phyloP scores from a whole-genome alignment of 2,113 vertebrate genomes.

The Campylorhamphus procurvoides region DNA sequence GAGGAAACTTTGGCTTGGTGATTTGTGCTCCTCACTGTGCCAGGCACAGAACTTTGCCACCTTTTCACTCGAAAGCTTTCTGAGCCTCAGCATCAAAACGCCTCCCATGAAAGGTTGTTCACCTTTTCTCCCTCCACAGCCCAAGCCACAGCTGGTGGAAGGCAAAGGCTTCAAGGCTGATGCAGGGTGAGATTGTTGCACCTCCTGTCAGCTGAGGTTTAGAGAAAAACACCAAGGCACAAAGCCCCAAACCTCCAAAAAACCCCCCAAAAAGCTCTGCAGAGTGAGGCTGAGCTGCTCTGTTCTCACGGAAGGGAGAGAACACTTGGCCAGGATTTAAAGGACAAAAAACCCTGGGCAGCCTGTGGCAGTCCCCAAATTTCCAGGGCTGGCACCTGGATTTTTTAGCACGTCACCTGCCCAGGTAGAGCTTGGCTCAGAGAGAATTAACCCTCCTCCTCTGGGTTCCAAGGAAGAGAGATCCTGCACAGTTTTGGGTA shows the following conservation, averaged over 20 bases:
- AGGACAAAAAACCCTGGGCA: neutral
- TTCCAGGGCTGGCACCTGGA: neutral
- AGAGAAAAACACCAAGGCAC: neutral
- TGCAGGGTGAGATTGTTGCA: neutral
- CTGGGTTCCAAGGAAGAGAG: neutral
- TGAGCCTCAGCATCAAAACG: neutral
- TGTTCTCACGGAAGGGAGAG: neutral
- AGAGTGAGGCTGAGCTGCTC: neutral
- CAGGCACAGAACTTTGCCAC: neutral
- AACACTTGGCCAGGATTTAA: neutral
- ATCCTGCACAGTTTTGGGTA: neutral
- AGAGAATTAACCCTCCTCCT: neutral
- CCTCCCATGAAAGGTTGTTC: neutral
- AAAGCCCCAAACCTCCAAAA: slow-evolving; percentile 16
- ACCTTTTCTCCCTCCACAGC: neutral
- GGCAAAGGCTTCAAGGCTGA: neutral
- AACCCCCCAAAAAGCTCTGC: rapidly evolving
- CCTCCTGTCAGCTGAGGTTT: slow-evolving; percentile 26
- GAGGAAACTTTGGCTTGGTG: neutral
- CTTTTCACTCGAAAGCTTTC: neutral
- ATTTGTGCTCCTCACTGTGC: neutral
- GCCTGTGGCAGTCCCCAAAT: neutral
- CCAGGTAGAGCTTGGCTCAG: neutral
- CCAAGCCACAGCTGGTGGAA: neutral
- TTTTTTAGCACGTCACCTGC: neutral